phyloP scores from a whole-genome alignment of 2,888 invertebrate species.

The Rotaria macrura region DNA sequence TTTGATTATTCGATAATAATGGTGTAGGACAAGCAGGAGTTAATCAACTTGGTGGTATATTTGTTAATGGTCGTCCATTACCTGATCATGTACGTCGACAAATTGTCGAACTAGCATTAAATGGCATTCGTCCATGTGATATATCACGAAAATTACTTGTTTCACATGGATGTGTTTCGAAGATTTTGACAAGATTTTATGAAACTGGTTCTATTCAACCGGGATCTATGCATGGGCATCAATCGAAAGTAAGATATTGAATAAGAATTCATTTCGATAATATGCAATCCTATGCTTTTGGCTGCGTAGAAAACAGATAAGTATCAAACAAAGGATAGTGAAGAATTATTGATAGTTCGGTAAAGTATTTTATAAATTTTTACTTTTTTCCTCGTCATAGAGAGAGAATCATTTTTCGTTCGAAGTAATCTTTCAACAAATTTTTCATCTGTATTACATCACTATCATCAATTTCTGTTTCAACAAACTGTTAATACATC shows the following conservation, averaged over 20 bases:
- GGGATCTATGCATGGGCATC: constrained; percentile 15
- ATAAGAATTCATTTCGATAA: background rate
- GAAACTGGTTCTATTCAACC: constrained; percentile 66
- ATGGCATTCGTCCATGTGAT: constrained; percentile 89
- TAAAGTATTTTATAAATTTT: background rate
- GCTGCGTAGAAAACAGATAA: background rate
- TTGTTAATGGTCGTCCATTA: constrained; percentile 89
- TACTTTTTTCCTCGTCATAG: too few relatives aligned
- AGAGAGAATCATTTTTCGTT: background rate
- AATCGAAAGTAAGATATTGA: background rate
- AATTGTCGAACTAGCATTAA: constrained; percentile 82
- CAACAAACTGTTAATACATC: background rate
- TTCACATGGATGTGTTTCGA: constrained; percentile 91
- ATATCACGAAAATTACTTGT: constrained; percentile 86
- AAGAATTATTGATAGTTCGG: background rate
- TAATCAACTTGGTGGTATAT: constrained; percentile 89
- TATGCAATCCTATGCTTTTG: background rate
- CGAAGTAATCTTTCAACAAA: background rate
- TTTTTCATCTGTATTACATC: background rate
- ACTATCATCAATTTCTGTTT: background rate
- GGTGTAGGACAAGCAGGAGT: constrained; percentile 46
- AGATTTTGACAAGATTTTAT: constrained; percentile 86
- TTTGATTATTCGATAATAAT: background rate
- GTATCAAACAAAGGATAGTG: background rate
- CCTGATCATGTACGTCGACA: constrained; percentile 83